Conservation (phyloP, 2,113 vertebrate species). For the Rattus rattus region DNA sequence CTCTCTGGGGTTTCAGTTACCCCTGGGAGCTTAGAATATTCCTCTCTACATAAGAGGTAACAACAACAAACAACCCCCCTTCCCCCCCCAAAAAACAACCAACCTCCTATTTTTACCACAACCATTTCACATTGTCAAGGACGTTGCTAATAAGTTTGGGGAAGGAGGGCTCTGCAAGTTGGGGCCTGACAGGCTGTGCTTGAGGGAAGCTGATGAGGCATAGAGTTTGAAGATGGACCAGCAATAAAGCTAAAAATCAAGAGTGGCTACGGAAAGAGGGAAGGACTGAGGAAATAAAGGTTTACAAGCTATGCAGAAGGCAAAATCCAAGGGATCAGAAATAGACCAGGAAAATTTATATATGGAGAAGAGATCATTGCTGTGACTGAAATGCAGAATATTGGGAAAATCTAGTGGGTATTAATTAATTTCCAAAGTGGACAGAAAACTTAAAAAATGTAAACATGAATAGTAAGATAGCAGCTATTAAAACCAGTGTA, state of each 20-base stretch:
- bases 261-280: not conserved
- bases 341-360: not conserved
- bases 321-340: not conserved
- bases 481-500: not conserved
- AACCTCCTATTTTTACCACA: not conserved
- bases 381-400: not conserved
- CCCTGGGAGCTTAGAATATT: not conserved
- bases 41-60: not conserved
- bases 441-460: slow-evolving; percentile 20
- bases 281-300: not conserved
- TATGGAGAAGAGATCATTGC: not conserved
- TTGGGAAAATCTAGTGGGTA: not conserved
- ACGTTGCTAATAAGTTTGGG: not conserved
- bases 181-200: not conserved
- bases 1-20: not conserved
- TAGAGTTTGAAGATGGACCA: slow-evolving; percentile 5
- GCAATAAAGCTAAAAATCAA: not conserved
- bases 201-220: not conserved
- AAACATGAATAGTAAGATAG: not conserved
- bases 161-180: not conserved
- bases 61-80: not conserved
- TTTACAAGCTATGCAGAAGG: not conserved
- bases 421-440: not conserved
- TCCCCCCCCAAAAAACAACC: not conserved
- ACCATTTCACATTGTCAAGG: not conserved